Conservation (phyloP, 1,140 invertebrate genomes). For the Drosophila ercepeae region DNA sequence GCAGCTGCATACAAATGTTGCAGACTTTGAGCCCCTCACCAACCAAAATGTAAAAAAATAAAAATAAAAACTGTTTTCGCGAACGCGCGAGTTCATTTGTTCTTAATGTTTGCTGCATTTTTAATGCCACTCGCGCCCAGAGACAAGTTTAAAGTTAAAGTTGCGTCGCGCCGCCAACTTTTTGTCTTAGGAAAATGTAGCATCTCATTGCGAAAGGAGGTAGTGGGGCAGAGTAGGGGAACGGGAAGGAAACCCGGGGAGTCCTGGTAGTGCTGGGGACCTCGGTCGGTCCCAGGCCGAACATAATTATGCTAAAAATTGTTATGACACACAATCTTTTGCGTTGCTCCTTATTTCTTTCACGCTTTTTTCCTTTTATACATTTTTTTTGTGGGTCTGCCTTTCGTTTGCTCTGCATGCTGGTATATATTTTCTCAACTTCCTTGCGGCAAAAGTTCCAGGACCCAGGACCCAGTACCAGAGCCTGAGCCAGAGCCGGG, state of each 20-base stretch:
- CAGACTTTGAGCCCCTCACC: conserved; percentile 38
- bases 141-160: conserved; percentile 52
- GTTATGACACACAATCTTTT: conserved; percentile 71
- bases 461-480: neutral
- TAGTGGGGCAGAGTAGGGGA: no score
- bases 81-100: conserved; percentile 65
- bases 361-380: conserved; percentile 3
- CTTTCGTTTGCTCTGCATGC: conserved; percentile 42
- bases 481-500: conserved; percentile 6
- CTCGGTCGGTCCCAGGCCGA: conserved; percentile 40
- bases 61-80: conserved; percentile 17
- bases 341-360: conserved; percentile 23
- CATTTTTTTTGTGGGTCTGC: conserved; percentile 23
- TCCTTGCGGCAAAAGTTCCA: conserved; percentile 47
- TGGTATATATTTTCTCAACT: conserved; percentile 22
- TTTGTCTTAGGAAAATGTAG: conserved; percentile 36
- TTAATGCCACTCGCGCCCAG: conserved; percentile 56
- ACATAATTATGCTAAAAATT: conserved; percentile 82
- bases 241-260: neutral
- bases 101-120: conserved; percentile 74
- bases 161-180: conserved; percentile 23
- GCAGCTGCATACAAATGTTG: conserved; percentile 53
- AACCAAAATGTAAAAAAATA: conserved; percentile 1
- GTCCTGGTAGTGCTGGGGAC: conserved; percentile 3
- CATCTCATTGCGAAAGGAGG: conserved; percentile 14